These are phyloP conservation scores for Trochalopteron elliotii DNA, from an alignment of 2,113 vertebrate species.

Conservation along the genomic window DNA sequence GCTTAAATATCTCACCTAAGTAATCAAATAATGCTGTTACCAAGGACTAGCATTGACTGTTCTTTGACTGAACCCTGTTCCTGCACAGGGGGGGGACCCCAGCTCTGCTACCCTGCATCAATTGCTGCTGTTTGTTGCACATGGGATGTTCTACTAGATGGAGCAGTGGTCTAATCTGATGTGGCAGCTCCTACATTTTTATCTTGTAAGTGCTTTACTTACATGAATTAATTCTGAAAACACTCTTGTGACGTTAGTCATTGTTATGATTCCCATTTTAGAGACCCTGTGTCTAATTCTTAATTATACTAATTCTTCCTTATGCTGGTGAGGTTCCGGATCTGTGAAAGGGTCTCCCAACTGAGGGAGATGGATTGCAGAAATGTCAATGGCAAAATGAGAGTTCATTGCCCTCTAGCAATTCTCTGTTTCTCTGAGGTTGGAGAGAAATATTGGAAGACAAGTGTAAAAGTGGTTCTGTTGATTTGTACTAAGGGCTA, in stretches of 20 bases:
- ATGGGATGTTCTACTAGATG: background rate
- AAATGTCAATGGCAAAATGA: constrained; percentile 51
- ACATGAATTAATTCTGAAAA: constrained; percentile 60
- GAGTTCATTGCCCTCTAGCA: constrained; percentile 50
- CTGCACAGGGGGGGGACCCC: background rate
- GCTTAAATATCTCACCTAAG: background rate
- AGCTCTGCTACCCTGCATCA: background rate
- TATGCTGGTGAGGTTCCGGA: background rate
- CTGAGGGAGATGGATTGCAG: constrained; percentile 43
- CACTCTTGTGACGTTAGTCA: constrained; percentile 51
- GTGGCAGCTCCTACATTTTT: constrained; percentile 38
- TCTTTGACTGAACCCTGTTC: background rate
- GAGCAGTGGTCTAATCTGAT: constrained; percentile 40
- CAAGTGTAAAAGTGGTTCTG: background rate
- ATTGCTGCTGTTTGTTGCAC: background rate
- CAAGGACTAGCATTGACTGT: background rate
- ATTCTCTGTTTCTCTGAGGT: constrained; percentile 30
- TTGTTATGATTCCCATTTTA: constrained; percentile 67
- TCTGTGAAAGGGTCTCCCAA: constrained; percentile 46
- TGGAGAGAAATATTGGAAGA: background rate
- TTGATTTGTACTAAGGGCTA: constrained; percentile 12
- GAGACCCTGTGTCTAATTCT: constrained; percentile 60
- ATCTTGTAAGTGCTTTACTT: constrained; percentile 49
- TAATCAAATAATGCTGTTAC: background rate
- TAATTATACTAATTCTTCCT: constrained; percentile 58